Conservation (phyloP, 2,797 vertebrate species). For the Eurystomus glaucurus region DNA sequence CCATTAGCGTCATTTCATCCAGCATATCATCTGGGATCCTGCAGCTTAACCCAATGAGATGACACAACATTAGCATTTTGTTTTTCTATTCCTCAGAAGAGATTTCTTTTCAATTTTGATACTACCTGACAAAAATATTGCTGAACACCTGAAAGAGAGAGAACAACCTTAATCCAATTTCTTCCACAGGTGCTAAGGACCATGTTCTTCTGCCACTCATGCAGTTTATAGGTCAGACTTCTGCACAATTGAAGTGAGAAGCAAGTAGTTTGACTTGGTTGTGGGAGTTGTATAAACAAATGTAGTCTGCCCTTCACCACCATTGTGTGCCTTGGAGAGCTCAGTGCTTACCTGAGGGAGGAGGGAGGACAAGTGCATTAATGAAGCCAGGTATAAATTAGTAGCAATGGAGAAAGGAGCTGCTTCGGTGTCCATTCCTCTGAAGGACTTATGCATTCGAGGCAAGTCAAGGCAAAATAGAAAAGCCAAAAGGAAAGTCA, state of each 20-base stretch:
- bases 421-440: background rate
- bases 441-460: background rate
- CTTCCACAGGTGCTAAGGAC: conserved; percentile 60
- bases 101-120: conserved; percentile 69
- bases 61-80: conserved; percentile 66
- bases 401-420: background rate
- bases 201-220: conserved; percentile 54
- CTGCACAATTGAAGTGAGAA: conserved; percentile 67
- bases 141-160: conserved; percentile 69
- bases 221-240: conserved; percentile 55
- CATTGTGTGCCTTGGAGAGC: background rate
- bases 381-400: background rate
- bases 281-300: conserved; percentile 48
- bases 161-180: conserved; percentile 67
- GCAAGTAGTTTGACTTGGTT: conserved; percentile 57
- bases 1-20: conserved; percentile 54
- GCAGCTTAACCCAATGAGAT: conserved; percentile 53
- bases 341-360: background rate
- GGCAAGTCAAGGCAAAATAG: background rate
- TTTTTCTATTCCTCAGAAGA: conserved; percentile 69
- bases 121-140: conserved; percentile 67
- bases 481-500: background rate
- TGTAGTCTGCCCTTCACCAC: conserved; percentile 18
- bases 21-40: conserved; percentile 22
- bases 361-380: background rate